Base-by-base conservation (phyloP, 2,797 vertebrate species). In the Semotilus atromaculatus region DNA sequence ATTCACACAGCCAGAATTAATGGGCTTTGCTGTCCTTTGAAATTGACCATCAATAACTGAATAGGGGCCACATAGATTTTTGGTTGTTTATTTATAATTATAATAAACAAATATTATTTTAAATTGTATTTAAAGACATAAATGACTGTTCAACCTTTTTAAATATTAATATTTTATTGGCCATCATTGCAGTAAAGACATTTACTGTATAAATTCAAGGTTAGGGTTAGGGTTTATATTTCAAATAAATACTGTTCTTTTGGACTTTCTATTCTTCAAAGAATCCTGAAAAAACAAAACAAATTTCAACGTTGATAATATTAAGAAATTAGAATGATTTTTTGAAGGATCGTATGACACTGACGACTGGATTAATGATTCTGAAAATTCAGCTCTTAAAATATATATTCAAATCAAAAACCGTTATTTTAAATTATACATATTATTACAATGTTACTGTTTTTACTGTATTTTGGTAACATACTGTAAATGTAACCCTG, bases 1-100 rank as follows among this genome's bases (percentile, higher is more conserved):
- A 83, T 83, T 83, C 31, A 67, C 43, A 53, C 40, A 74, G 45
- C 18, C 53, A 62, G 26, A 62, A 72, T 82, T 73, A 82, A 72
- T 72, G 55, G n/a, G 19, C 11, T 76, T 16, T 73, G 34, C n/a
- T 60, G 53, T 81, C 36, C 21, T 60, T 72, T 82, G 51, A 55
- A 43, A 60, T 23, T 72, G 48, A 81, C 66, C 66, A 55, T 29
- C 48, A 40, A 8, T 62, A 48, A 72, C 29, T 48, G 14, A 64
- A 82, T 36, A 48, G 9, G 71, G 29, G 23, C 40, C 21, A 7
- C 14, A 26, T 74, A 16, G 26, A 16, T 36, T 53, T 62, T 21
- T 38, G 66, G 16, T 2, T 26, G 29, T 66, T 74, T 34, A 66
- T 53, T 75, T 34, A 10, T 74, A 36, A 82, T 74, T 74, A 26